These are phyloP conservation scores for Microtus montanus DNA, from an alignment of 2,113 vertebrate genomes.

Conservation along the genomic window DNA sequence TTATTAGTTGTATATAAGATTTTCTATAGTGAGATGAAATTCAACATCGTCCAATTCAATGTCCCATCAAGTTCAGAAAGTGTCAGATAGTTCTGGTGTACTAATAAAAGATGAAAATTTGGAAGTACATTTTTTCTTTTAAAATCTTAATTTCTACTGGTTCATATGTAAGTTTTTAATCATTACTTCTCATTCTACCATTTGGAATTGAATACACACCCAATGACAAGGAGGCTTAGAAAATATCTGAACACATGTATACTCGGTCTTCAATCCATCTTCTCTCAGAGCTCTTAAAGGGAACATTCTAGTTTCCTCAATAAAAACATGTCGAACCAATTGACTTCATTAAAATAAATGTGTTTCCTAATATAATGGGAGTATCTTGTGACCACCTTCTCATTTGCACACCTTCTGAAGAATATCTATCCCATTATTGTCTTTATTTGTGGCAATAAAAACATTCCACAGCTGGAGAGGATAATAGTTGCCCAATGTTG, in stretches of 20 bases:
- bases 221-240: background rate
- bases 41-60: background rate
- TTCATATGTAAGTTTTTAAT: background rate
- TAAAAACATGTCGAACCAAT: background rate
- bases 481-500: background rate
- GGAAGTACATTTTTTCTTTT: background rate
- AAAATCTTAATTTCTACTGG: background rate
- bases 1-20: background rate
- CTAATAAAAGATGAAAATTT: constrained; percentile 10
- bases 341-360: background rate
- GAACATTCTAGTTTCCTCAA: background rate
- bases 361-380: background rate
- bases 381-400: background rate
- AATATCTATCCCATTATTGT: background rate
- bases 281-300: background rate
- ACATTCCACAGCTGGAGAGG: background rate
- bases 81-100: background rate
- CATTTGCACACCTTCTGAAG: background rate
- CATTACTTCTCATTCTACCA: background rate
- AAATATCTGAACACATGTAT: background rate
- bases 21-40: constrained; percentile 7
- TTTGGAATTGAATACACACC: background rate
- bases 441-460: background rate
- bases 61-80: background rate
- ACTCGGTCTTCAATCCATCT: background rate